Evolutionary conservation across 2,888 invertebrate species (phyloP).

Genomic region (Proisotoma minuta): DNA sequence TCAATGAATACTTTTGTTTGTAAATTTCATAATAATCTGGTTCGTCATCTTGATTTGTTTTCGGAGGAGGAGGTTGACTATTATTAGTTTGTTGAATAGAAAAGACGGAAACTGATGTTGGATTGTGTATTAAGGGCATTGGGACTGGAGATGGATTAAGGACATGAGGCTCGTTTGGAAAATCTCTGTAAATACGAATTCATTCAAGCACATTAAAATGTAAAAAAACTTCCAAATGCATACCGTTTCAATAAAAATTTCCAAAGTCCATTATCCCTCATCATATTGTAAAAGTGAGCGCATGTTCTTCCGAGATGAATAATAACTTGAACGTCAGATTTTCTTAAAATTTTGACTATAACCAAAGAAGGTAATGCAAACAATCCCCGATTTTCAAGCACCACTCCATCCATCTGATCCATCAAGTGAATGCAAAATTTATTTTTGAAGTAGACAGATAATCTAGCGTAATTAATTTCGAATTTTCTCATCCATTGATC

Average conservation of each 20-base stretch:
- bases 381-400: slow-evolving; percentile 2
- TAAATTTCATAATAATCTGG: slow-evolving; percentile 6
- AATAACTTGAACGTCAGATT: not conserved
- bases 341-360: slow-evolving; percentile 7
- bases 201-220: not conserved
- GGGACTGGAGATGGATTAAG: not conserved
- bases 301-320: not conserved
- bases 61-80: no score
- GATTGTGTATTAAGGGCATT: no score
- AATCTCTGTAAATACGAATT: not conserved
- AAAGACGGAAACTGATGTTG: no score
- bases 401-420: slow-evolving; percentile 5
- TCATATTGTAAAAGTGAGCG: not conserved
- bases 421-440: slow-evolving; percentile 3
- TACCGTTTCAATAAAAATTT: slow-evolving; percentile 5
- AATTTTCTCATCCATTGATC: slow-evolving; percentile 9
- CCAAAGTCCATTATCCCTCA: not conserved
- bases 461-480: slow-evolving; percentile 5
- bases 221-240: not conserved
- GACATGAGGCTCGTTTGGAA: not conserved
- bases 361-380: not conserved
- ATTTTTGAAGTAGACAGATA: slow-evolving; percentile 8
- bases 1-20: not conserved
- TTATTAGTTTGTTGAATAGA: no score
- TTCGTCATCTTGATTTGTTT: no score